Percentiles rank a stretch among this genome's conserved stretches.
phyloP scores from a whole-genome alignment of 2,113 vertebrate genomes.

The Sebastes schlegelii region DNA sequence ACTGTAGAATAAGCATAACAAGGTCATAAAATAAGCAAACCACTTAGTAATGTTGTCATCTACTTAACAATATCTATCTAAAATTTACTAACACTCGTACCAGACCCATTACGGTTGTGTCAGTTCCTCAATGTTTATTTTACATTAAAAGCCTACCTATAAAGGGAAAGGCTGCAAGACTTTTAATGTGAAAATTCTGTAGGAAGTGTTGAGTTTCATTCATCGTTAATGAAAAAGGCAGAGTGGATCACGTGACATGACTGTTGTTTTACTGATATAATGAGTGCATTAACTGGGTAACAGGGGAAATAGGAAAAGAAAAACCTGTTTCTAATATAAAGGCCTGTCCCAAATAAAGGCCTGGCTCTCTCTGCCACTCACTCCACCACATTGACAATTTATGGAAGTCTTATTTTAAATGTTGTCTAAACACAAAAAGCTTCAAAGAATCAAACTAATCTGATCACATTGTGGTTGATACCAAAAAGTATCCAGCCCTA shows the following conservation, averaged over 20 bases:
- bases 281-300: not conserved
- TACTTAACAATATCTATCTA: not conserved
- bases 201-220: too few species aligned
- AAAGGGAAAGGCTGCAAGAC: not conserved
- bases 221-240: too few species aligned
- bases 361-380: not conserved
- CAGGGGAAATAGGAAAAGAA: not conserved
- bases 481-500: not conserved
- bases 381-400: not conserved
- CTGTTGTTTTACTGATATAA: not conserved
- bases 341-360: not conserved
- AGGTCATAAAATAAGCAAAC: not conserved
- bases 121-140: not conserved
- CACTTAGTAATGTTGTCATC: not conserved
- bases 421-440: not conserved
- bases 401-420: not conserved
- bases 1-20: not conserved
- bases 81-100: not conserved
- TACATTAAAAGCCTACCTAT: not conserved
- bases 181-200: too few species aligned
- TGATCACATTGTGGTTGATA: not conserved
- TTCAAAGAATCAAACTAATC: not conserved
- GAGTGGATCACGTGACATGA: too few species aligned
- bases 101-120: too few species aligned
- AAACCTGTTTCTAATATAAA: not conserved